Evolutionary conservation across 1,140 invertebrate genomes (phyloP).

Genomic region (Panulirus ornatus): DNA sequence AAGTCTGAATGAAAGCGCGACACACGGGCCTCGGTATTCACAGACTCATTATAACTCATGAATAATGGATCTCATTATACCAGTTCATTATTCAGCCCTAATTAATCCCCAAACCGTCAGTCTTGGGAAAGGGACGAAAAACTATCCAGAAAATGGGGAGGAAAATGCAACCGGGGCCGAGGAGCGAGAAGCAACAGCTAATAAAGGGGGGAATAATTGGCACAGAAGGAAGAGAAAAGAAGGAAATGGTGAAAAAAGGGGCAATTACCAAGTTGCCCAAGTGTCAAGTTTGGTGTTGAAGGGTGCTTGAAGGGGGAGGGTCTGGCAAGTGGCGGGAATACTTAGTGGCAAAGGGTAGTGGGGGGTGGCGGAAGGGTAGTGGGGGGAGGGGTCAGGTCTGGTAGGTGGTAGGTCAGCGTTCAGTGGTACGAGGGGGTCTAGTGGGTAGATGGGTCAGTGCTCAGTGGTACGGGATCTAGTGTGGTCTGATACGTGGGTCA

Average conservation of each 20-base stretch:
- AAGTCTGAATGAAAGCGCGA: conserved; percentile 12
- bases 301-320: conserved; percentile 18
- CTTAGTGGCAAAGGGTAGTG: not conserved
- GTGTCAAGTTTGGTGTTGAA: conserved; percentile 19
- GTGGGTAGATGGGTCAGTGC: too few relatives aligned
- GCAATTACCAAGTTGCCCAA: conserved; percentile 44
- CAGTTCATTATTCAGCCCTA: conserved; percentile 68
- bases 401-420: too few relatives aligned
- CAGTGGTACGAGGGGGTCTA: not conserved
- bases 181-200: not conserved
- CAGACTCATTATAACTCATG: conserved; percentile 71
- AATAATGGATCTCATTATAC: conserved; percentile 73
- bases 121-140: conserved; percentile 58
- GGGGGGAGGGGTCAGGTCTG: not conserved
- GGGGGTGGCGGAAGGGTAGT: not conserved
- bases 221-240: conserved; percentile 12
- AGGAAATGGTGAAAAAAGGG: not conserved
- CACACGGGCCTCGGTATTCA: conserved; percentile 55
- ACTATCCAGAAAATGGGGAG: conserved; percentile 46
- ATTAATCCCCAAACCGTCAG: conserved; percentile 72
- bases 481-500: too few relatives aligned
- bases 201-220: not conserved
- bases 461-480: too few relatives aligned
- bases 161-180: not conserved
- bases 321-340: conserved; percentile 4